Conservation (phyloP, 2,113 vertebrate species). For the Corythornis cristatus region DNA sequence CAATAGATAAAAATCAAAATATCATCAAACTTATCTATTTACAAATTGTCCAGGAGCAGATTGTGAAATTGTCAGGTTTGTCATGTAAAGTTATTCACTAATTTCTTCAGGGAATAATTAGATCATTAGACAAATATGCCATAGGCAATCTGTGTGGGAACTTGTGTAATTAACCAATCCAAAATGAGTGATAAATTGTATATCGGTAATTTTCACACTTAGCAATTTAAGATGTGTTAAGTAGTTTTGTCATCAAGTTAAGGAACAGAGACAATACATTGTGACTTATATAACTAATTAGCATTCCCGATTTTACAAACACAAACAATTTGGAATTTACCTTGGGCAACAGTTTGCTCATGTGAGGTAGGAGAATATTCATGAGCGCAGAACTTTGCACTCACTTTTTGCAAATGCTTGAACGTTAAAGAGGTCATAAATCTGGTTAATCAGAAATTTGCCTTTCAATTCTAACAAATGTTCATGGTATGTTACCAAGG, state of each 20-base stretch:
- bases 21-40: conserved; percentile 71
- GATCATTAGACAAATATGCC: conserved; percentile 66
- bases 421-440: conserved; percentile 71
- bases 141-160: conserved; percentile 70
- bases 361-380: conserved; percentile 72
- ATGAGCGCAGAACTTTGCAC: conserved; percentile 66
- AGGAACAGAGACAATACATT: conserved; percentile 64
- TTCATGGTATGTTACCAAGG: conserved; percentile 65
- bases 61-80: conserved; percentile 70
- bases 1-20: conserved; percentile 72
- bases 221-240: conserved; percentile 66
- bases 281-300: conserved; percentile 72
- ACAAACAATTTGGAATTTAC: conserved; percentile 70
- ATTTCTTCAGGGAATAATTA: conserved; percentile 73
- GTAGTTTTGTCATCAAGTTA: conserved; percentile 66
- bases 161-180: conserved; percentile 71
- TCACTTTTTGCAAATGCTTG: conserved; percentile 67
- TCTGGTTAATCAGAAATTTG: conserved; percentile 72
- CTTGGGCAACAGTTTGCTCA: conserved; percentile 66
- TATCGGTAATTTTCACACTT: conserved; percentile 68
- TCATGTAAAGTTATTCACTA: conserved; percentile 70
- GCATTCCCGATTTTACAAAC: conserved; percentile 67
- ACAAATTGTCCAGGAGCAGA: conserved; percentile 67
- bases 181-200: conserved; percentile 74
- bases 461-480: conserved; percentile 72